Conservation (phyloP, 2,888 invertebrate genomes). For the Xestoiulus laeticollis region DNA sequence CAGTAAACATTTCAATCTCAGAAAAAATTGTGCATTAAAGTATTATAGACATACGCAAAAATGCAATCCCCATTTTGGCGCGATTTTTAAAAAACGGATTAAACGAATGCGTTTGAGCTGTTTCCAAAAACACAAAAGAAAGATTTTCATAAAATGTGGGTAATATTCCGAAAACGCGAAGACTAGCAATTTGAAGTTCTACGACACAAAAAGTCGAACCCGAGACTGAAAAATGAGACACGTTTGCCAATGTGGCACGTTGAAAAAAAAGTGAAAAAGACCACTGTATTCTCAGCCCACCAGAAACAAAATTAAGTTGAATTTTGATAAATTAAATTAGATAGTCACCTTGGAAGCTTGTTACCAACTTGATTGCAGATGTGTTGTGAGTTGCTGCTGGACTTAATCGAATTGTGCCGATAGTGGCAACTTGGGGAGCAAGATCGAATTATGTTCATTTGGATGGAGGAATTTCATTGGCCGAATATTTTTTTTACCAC, state of each 20-base stretch:
- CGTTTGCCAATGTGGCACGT: not conserved
- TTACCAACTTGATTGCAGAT: not conserved
- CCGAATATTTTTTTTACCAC: not conserved
- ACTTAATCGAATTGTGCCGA: slow-evolving; percentile 6
- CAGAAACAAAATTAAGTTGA: not conserved
- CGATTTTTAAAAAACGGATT: not conserved
- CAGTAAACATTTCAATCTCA: not conserved
- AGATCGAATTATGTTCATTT: slow-evolving; percentile 15
- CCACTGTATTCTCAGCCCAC: not conserved
- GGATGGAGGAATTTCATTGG: not conserved
- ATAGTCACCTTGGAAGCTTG: not conserved
- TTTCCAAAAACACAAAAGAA: not conserved
- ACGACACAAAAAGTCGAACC: not conserved
- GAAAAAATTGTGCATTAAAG: not conserved
- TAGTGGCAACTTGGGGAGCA: not conserved
- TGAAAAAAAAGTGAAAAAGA: not conserved
- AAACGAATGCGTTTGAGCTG: not conserved
- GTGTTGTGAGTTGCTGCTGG: not conserved
- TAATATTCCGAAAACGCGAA: not conserved
- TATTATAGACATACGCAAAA: not conserved
- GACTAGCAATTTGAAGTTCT: too few relatives aligned
- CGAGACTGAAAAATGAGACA: not conserved
- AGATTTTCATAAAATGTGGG: not conserved
- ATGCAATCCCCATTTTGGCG: not conserved
- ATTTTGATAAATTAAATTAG: not conserved